phyloP scores from a whole-genome alignment of 1,140 invertebrate species.

The Nephila pilipes region DNA sequence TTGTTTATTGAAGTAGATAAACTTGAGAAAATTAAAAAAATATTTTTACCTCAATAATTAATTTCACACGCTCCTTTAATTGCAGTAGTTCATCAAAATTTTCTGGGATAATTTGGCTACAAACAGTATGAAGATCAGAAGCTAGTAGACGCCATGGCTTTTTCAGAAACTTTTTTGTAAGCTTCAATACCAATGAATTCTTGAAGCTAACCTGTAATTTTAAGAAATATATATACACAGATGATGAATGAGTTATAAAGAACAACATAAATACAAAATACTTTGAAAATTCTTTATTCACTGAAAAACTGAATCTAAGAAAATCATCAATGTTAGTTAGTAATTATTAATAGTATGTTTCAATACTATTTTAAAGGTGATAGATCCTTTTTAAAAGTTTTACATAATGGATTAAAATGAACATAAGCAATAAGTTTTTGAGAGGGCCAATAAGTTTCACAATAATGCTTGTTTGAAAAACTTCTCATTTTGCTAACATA shows the following conservation, averaged over 20 bases:
- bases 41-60: constrained; percentile 51
- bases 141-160: constrained; percentile 34
- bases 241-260: background rate
- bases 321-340: no score
- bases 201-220: constrained; percentile 33
- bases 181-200: constrained; percentile 37
- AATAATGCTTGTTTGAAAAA: no score
- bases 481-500: no score
- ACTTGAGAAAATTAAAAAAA: background rate
- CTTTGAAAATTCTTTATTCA: background rate
- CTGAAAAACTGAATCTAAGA: no score
- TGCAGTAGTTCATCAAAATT: constrained; percentile 4
- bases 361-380: no score
- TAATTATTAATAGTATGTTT: no score
- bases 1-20: background rate
- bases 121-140: constrained; percentile 18
- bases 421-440: no score
- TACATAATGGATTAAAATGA: no score
- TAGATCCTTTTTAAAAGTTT: no score
- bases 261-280: background rate
- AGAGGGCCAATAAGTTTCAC: no score
- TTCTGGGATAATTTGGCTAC: constrained; percentile 10
- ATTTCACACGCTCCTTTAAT: constrained; percentile 15
- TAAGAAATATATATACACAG: background rate
- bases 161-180: constrained; percentile 54